Evolutionary conservation across 2,888 invertebrate species (phyloP).

Genomic region (Hymenopus coronatus): DNA sequence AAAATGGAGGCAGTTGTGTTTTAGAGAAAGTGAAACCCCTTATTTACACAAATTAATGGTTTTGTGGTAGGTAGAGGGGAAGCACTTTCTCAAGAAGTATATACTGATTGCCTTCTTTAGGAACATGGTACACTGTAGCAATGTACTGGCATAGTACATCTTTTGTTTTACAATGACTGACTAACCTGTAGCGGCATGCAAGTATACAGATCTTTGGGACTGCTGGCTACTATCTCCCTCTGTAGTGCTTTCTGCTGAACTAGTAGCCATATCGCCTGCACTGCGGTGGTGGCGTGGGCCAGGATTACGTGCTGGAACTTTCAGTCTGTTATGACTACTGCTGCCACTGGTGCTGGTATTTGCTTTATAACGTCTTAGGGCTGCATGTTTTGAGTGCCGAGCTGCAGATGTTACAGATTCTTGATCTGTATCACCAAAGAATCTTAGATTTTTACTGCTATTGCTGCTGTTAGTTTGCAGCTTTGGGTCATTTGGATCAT

Average conservation of each 20-base stretch:
- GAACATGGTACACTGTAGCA: background rate
- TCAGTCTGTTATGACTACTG: slow-evolving; percentile 30
- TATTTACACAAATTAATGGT: too few species aligned
- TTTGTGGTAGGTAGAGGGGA: too few species aligned
- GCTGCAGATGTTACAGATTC: slow-evolving; percentile 59
- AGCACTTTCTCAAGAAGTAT: too few species aligned
- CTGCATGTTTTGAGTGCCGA: background rate
- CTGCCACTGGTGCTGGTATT: slow-evolving; percentile 37
- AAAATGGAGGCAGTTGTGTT: too few species aligned
- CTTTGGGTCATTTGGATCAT: background rate
- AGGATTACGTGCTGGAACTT: slow-evolving; percentile 11
- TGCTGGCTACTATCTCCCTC: slow-evolving; percentile 63
- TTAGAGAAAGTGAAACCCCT: too few species aligned
- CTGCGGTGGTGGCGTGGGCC: slow-evolving; percentile 30
- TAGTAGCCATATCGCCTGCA: slow-evolving; percentile 31
- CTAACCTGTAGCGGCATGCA: slow-evolving; percentile 78
- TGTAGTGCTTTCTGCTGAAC: slow-evolving; percentile 48
- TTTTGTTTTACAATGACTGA: background rate
- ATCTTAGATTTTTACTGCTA: slow-evolving; percentile 65
- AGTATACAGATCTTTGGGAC: slow-evolving; percentile 77
- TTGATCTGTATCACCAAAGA: slow-evolving; percentile 80
- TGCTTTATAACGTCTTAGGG: slow-evolving; percentile 28
- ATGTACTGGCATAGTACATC: background rate
- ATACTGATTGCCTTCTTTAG: too few species aligned
- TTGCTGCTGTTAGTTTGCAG: slow-evolving; percentile 2